phyloP scores from a whole-genome alignment of 2,888 invertebrate genomes.

The Mesochorus sp. region DNA sequence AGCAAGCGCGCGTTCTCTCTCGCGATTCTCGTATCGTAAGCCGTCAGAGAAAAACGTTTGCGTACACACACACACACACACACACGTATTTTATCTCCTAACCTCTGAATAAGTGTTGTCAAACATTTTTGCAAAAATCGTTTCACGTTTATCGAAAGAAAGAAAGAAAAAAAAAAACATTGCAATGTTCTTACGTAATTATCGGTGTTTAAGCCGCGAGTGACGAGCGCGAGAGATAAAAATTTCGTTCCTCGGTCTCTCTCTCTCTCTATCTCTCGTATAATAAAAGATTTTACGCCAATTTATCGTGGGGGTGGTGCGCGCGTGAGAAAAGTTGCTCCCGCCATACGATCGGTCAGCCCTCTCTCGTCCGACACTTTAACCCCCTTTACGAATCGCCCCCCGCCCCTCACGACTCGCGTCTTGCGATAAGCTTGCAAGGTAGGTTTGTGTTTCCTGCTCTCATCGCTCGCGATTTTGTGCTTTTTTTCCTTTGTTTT shows the following conservation, averaged over 20 bases:
- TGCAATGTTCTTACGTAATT: slow-evolving; percentile 73
- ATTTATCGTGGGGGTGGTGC: slow-evolving; percentile 6
- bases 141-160: slow-evolving; percentile 34
- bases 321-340: slow-evolving; percentile 24
- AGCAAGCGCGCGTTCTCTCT: background rate
- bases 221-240: slow-evolving; percentile 34
- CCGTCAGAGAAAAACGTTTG: slow-evolving; percentile 65
- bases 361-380: slow-evolving; percentile 44
- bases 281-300: no score
- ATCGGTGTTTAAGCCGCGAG: slow-evolving; percentile 64
- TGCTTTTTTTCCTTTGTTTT: background rate
- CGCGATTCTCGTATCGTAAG: slow-evolving; percentile 66
- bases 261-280: slow-evolving; percentile 2
- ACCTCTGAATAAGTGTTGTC: slow-evolving; percentile 29
- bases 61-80: slow-evolving; percentile 12
- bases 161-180: slow-evolving; percentile 44
- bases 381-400: slow-evolving; percentile 24
- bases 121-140: no score
- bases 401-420: slow-evolving; percentile 11
- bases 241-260: background rate
- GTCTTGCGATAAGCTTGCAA: slow-evolving; percentile 34
- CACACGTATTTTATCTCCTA: slow-evolving; percentile 3
- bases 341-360: slow-evolving; percentile 48
- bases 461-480: slow-evolving; percentile 15
- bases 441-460: slow-evolving; percentile 40